Conservation (phyloP, 2,113 vertebrate genomes). For the Forbesichthys agassizii region DNA sequence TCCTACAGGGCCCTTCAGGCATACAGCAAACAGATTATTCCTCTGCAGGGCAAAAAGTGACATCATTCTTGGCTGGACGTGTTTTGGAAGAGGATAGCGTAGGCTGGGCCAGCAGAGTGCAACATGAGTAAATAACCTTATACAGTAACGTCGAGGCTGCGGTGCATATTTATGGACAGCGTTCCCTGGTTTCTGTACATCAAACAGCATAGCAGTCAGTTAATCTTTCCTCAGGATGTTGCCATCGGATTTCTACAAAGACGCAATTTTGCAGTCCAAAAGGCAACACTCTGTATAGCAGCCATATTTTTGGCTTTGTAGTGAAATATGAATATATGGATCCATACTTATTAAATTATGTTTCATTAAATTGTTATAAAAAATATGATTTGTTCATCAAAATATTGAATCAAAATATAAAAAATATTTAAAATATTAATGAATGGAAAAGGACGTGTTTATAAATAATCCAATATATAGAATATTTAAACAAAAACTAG, state of each 20-base stretch:
- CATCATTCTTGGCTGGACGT: slow-evolving; percentile 64
- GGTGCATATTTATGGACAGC: slow-evolving; percentile 16
- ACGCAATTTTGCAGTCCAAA: slow-evolving; percentile 40
- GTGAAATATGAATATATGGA: background rate
- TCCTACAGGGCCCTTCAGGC: slow-evolving; percentile 69
- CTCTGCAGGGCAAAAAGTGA: slow-evolving; percentile 69
- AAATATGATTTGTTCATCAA: no score
- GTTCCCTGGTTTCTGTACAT: slow-evolving; percentile 55
- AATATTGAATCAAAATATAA: no score
- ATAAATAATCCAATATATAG: background rate
- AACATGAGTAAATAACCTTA: background rate
- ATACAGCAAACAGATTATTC: slow-evolving; percentile 66
- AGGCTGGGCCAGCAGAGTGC: slow-evolving; percentile 16
- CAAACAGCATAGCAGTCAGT: slow-evolving; percentile 57
- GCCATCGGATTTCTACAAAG: slow-evolving; percentile 36
- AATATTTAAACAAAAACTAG: background rate
- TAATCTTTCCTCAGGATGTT: slow-evolving; percentile 58
- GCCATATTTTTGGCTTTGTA: background rate
- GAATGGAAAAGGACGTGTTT: background rate
- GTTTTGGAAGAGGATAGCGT: slow-evolving; percentile 39
- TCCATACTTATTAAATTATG: background rate
- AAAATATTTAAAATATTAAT: background rate
- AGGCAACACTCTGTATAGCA: slow-evolving; percentile 20
- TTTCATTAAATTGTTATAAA: background rate
- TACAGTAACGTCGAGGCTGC: slow-evolving; percentile 35